Conservation (phyloP, 1,140 invertebrate species). For the Zeugodacus cucurbitae region DNA sequence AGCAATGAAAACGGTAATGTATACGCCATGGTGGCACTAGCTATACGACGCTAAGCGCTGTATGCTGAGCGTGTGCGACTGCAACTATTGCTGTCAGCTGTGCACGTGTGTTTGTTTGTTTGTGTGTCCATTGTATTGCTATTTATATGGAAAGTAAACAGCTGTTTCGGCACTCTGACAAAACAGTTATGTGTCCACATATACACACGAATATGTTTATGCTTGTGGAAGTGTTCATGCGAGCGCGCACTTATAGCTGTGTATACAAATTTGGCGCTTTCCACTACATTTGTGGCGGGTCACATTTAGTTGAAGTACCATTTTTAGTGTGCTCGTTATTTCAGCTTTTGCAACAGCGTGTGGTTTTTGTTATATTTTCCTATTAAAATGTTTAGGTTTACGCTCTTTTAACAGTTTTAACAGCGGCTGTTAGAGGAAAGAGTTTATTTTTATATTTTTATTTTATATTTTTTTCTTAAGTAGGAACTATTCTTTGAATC, state of each 20-base stretch:
- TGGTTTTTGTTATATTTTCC: too few species aligned
- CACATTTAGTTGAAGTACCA: not conserved
- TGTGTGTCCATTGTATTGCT: not conserved
- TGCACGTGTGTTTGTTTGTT: not conserved
- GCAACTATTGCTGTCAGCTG: not conserved
- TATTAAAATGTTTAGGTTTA: too few species aligned
- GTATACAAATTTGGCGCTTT: not conserved
- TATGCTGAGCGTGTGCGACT: not conserved
- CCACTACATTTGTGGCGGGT: not conserved
- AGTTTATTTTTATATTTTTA: too few species aligned
- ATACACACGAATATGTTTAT: not conserved
- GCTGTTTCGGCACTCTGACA: not conserved
- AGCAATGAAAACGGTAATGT: conserved; percentile 31
- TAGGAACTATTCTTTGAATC: too few species aligned
- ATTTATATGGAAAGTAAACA: not conserved
- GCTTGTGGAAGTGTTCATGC: not conserved
- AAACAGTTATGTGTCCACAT: not conserved
- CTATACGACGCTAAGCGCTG: not conserved
- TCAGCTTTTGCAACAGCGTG: not conserved
- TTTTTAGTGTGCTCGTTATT: not conserved
- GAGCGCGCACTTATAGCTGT: not conserved
- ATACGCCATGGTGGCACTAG: not conserved
- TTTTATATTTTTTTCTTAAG: too few species aligned
- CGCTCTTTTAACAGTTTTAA: too few species aligned
- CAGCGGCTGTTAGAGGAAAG: too few species aligned